These are phyloP conservation scores for Saccostrea echinata DNA, from an alignment of 1,140 invertebrate species.

Conservation along the genomic window DNA sequence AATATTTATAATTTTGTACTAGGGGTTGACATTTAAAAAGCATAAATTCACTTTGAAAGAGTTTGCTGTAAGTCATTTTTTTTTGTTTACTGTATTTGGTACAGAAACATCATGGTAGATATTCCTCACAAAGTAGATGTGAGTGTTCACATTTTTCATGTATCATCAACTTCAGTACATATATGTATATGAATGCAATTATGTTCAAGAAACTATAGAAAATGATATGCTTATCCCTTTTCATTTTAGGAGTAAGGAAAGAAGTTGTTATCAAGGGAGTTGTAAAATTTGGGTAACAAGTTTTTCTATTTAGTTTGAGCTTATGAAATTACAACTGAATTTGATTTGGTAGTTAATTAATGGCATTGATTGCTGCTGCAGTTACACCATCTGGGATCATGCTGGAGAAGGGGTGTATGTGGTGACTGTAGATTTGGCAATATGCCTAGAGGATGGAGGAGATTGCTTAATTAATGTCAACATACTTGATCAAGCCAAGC, in stretches of 20 bases:
- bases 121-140: too few species aligned
- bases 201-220: neutral
- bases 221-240: too few species aligned
- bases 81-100: too few species aligned
- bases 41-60: too few species aligned
- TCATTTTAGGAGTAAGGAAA: slow-evolving; percentile 18
- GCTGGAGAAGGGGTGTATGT: slow-evolving; percentile 28
- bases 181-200: neutral
- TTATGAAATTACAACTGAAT: neutral
- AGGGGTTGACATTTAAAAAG: too few species aligned
- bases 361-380: neutral
- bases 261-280: slow-evolving; percentile 23
- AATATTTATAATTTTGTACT: too few species aligned
- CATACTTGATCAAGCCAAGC: slow-evolving; percentile 35
- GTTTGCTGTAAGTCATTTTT: too few species aligned
- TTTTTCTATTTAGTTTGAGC: neutral
- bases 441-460: slow-evolving; percentile 32
- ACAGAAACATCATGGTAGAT: too few species aligned
- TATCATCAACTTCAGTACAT: too few species aligned
- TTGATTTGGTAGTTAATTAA: neutral
- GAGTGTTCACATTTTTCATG: too few species aligned
- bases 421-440: slow-evolving; percentile 3
- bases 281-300: slow-evolving; percentile 6
- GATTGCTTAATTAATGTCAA: neutral
- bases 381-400: slow-evolving; percentile 30